Conservation (phyloP, 2,888 invertebrate species). For the Caenorhabditis doughertyi region DNA sequence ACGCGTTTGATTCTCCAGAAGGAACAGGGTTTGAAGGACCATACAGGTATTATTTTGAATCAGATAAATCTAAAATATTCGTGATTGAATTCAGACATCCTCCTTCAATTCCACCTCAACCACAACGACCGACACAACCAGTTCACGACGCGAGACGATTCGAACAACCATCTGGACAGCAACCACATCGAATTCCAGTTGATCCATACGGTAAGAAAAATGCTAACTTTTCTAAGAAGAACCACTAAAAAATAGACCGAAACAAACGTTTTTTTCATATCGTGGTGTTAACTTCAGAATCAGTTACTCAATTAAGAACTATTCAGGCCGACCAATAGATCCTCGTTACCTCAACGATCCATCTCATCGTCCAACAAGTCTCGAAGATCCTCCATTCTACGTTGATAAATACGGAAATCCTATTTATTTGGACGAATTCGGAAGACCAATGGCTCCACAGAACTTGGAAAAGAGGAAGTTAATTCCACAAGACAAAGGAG, state of each 20-base stretch:
- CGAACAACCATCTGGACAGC: slow-evolving; percentile 64
- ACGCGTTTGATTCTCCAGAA: slow-evolving; percentile 35
- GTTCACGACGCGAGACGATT: slow-evolving; percentile 59
- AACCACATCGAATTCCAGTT: slow-evolving; percentile 57
- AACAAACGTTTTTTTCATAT: background rate
- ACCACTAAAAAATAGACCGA: background rate
- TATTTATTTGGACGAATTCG: slow-evolving; percentile 47
- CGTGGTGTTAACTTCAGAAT: no score
- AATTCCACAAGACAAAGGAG: slow-evolving; percentile 74
- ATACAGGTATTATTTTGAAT: slow-evolving; percentile 7
- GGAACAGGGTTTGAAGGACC: slow-evolving; percentile 34
- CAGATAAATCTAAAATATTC: background rate
- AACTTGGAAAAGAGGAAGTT: slow-evolving; percentile 69
- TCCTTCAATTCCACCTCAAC: slow-evolving; percentile 51
- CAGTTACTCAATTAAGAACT: no score
- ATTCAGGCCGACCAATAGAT: slow-evolving; percentile 65
- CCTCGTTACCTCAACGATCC: slow-evolving; percentile 68
- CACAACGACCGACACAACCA: slow-evolving; percentile 55
- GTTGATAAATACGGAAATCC: slow-evolving; percentile 61
- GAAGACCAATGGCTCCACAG: slow-evolving; percentile 49
- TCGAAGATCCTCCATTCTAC: slow-evolving; percentile 58
- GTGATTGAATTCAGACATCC: slow-evolving; percentile 20
- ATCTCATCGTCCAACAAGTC: slow-evolving; percentile 57
- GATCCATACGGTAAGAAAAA: slow-evolving; percentile 66
- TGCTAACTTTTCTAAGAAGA: no score